Evolutionary conservation across 1,140 invertebrate genomes (phyloP).

Genomic region (Uloborus diversus): DNA sequence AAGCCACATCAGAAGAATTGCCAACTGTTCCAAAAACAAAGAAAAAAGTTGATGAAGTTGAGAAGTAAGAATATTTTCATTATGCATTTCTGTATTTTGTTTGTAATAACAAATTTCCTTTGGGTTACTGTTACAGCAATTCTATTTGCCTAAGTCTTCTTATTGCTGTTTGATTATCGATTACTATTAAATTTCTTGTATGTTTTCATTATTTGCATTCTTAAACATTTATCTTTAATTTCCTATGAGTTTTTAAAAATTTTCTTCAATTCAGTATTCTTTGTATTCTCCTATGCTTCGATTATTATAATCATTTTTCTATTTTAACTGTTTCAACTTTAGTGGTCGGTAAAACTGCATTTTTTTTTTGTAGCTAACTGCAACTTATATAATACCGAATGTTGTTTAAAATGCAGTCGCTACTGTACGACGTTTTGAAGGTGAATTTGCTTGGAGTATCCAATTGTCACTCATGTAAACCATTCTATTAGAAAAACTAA

Average conservation of each 20-base stretch:
- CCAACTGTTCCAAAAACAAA: neutral
- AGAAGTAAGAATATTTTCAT: slow-evolving; percentile 10
- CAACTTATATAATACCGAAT: no score
- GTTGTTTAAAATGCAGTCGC: no score
- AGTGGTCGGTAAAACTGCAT: no score
- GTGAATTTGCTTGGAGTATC: no score
- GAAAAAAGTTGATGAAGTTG: slow-evolving; percentile 29
- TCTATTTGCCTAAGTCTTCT: neutral
- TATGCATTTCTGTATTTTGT: neutral
- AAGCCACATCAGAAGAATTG: neutral
- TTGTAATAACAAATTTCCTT: neutral
- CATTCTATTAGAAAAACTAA: no score
- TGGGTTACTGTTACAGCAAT: neutral
- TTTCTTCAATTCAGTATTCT: no score
- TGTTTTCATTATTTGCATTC: neutral
- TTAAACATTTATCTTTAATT: neutral
- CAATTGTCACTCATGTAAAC: no score
- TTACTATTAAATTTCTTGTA: neutral
- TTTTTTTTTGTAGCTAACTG: no score
- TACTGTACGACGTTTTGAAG: no score
- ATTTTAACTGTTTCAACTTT: no score
- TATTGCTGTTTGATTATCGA: neutral
- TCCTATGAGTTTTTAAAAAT: neutral
- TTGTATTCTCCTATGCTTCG: no score
- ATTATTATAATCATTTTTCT: no score